These are phyloP conservation scores for Buceros bicornis DNA, from an alignment of 2,797 vertebrate genomes.

Conservation along the genomic window DNA sequence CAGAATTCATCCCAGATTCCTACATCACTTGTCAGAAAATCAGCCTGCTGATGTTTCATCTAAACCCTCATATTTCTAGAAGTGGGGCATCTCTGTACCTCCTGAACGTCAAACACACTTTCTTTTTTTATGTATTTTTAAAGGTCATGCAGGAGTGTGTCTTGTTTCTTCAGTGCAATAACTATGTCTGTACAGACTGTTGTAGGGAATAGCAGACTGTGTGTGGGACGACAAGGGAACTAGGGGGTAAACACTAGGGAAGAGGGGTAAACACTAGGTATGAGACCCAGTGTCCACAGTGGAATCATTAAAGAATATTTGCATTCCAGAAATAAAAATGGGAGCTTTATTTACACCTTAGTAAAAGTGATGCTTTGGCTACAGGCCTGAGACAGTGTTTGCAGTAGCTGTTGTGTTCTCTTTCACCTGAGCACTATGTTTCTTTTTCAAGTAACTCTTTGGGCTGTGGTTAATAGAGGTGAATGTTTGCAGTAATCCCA, in stretches of 20 bases:
- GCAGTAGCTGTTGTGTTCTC: neutral
- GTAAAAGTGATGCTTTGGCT: neutral
- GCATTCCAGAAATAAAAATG: neutral
- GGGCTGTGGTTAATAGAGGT: neutral
- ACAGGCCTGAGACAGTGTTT: neutral
- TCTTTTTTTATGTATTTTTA: neutral
- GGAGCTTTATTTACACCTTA: neutral
- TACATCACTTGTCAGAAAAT: neutral
- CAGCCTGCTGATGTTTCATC: neutral
- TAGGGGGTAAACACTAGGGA: neutral
- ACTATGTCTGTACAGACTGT: neutral
- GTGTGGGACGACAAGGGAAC: neutral
- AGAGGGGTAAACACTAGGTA: neutral
- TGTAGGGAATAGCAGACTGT: neutral
- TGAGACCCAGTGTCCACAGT: too few species aligned
- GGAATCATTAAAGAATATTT: neutral
- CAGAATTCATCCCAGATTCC: neutral
- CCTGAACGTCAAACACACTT: neutral
- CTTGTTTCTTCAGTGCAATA: neutral
- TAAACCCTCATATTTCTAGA: neutral
- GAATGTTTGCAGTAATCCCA: neutral
- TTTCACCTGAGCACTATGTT: accelerated
- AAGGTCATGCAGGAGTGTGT: neutral
- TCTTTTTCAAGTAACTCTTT: neutral
- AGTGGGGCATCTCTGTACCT: neutral